Conservation (phyloP, 2,797 vertebrate genomes). For the Adrianichthys oophorus region DNA sequence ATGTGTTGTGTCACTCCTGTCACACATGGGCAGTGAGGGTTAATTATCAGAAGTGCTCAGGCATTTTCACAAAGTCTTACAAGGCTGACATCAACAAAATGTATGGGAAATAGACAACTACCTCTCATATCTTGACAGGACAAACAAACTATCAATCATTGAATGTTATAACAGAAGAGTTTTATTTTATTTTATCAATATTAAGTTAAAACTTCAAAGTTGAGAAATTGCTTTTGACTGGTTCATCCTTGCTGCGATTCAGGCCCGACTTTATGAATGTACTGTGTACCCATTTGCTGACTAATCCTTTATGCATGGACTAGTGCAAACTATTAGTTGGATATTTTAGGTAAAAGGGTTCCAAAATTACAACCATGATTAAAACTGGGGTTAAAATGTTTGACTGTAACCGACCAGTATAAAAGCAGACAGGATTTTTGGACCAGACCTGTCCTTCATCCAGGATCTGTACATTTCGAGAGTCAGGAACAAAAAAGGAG, state of each 20-base stretch:
- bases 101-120: neutral
- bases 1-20: constrained; percentile 13
- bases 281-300: neutral
- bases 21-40: constrained; percentile 15
- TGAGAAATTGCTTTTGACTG: no score
- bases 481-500: no score
- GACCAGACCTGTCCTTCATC: no score
- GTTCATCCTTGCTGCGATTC: neutral
- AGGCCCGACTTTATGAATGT: neutral
- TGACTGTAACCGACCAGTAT: no score
- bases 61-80: neutral
- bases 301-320: neutral
- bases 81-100: neutral
- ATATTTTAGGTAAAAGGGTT: no score
- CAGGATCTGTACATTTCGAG: no score
- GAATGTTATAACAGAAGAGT: neutral
- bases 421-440: no score
- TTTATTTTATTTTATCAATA: neutral
- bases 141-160: neutral
- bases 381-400: no score
- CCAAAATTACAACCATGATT: no score
- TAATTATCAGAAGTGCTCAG: constrained; percentile 13
- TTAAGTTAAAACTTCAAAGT: no score
- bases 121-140: neutral
- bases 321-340: neutral